Evolutionary conservation across 2,113 vertebrate species (phyloP).

Genomic region (Gnathonemus longibarbis): DNA sequence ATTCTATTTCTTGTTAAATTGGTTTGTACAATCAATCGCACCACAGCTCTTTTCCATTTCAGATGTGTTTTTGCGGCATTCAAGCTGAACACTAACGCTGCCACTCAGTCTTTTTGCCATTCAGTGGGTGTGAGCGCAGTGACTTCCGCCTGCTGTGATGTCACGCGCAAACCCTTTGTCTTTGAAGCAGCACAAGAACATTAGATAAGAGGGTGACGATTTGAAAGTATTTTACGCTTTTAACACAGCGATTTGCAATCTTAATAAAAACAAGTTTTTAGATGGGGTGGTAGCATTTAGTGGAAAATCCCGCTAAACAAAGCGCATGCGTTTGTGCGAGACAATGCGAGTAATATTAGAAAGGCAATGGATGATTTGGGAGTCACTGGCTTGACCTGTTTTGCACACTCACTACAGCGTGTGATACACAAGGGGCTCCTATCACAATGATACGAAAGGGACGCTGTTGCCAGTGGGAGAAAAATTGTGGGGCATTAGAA

Average conservation of each 20-base stretch:
- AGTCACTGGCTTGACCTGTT: background rate
- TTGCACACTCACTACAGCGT: background rate
- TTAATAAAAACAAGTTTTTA: background rate
- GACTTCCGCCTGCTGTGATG: background rate
- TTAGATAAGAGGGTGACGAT: background rate
- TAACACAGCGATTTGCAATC: background rate
- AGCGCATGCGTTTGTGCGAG: background rate
- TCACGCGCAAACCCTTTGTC: background rate
- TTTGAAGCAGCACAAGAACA: background rate
- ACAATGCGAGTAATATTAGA: background rate
- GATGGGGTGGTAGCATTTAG: background rate
- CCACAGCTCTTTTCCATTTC: background rate
- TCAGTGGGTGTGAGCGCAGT: background rate
- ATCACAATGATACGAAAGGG: background rate
- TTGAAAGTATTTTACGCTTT: background rate
- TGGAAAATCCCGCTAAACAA: background rate
- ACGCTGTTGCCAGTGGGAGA: background rate
- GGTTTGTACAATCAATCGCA: background rate
- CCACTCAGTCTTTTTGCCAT: background rate
- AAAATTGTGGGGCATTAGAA: background rate
- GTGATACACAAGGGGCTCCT: background rate
- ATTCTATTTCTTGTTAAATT: background rate
- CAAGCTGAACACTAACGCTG: background rate
- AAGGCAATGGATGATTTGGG: background rate
- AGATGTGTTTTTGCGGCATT: background rate